phyloP scores from a whole-genome alignment of 2,797 vertebrate species.

The Hozukius guyotensis region DNA sequence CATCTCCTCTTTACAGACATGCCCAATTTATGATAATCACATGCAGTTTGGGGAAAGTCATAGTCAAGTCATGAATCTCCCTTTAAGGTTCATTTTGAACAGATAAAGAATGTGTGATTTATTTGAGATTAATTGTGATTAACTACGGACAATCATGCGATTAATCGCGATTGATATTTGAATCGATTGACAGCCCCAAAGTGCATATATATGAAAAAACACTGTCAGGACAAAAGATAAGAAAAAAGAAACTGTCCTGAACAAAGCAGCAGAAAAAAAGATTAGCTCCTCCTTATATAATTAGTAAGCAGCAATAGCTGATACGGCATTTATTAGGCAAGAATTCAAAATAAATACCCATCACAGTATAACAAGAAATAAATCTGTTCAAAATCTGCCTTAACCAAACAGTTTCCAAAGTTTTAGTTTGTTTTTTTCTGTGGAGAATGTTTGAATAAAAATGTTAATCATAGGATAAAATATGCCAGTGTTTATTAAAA shows the following conservation, averaged over 20 bases:
- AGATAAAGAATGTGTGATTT: no score
- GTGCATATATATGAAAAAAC: background rate
- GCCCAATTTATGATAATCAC: no score
- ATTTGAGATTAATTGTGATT: no score
- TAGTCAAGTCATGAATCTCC: no score
- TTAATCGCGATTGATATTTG: no score
- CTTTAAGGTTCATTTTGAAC: no score
- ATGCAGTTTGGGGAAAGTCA: no score
- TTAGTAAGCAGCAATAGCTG: background rate
- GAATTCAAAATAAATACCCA: background rate
- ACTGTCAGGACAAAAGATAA: conserved; percentile 15
- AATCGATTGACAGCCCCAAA: no score
- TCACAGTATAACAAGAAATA: background rate
- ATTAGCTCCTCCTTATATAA: background rate
- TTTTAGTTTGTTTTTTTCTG: background rate
- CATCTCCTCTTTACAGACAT: no score
- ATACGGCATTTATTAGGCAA: background rate
- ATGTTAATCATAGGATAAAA: background rate
- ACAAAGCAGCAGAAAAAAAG: background rate
- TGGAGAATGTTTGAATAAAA: background rate
- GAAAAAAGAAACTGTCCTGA: background rate
- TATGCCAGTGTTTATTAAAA: background rate
- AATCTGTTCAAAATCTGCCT: background rate
- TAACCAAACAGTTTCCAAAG: background rate
- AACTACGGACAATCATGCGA: no score